Evolutionary conservation across 2,797 vertebrate genomes (phyloP).

Genomic region (Dryobates pubescens): DNA sequence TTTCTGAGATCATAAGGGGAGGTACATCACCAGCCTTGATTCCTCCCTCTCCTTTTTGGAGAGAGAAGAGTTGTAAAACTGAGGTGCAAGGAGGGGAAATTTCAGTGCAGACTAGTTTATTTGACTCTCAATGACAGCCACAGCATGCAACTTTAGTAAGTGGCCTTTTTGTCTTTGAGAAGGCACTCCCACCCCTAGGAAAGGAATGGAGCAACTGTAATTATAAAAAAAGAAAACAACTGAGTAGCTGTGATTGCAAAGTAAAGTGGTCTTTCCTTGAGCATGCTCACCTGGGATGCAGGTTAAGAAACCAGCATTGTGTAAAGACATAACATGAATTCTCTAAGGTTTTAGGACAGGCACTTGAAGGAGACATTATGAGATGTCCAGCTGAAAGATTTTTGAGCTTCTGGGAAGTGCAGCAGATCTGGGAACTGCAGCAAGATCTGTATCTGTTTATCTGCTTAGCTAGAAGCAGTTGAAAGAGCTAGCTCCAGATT

Average conservation of each 20-base stretch:
- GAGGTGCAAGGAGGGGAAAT: rapidly evolving
- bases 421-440: neutral
- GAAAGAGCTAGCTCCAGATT: neutral
- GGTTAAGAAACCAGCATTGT: neutral
- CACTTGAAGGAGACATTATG: neutral
- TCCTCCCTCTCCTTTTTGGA: neutral
- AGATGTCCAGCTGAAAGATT: neutral
- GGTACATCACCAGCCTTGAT: neutral
- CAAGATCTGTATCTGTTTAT: neutral
- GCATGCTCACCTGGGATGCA: neutral
- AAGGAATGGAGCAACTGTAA: neutral
- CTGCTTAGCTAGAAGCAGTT: neutral
- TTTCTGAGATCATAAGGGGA: slow-evolving; percentile 48
- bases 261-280: neutral
- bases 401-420: neutral
- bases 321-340: neutral
- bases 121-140: neutral
- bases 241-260: neutral
- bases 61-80: neutral
- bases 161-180: neutral
- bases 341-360: neutral
- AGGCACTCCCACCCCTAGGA: neutral
- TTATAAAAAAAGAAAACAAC: neutral
- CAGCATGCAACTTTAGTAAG: rapidly evolving
- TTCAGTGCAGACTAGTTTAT: neutral